phyloP scores from a whole-genome alignment of 2,113 vertebrate species.

The Rhinopomastus cyanomelas region DNA sequence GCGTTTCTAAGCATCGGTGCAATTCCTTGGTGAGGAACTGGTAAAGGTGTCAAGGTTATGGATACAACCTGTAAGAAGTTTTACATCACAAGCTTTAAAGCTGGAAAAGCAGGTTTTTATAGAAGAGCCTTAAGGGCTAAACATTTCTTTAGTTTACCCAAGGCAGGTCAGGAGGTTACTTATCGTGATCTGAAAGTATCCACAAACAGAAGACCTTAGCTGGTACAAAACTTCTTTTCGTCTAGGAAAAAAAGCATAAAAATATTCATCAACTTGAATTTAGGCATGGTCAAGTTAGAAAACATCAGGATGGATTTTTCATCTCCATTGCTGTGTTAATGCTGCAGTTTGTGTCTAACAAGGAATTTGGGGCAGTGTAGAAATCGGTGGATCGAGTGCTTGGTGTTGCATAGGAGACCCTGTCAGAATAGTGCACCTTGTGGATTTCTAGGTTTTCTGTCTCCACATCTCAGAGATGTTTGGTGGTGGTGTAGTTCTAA shows the following conservation, averaged over 20 bases:
- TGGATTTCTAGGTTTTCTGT: neutral
- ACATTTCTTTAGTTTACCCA: neutral
- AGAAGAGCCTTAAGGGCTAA: neutral
- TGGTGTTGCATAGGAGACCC: neutral
- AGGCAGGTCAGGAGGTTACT: neutral
- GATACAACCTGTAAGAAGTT: neutral
- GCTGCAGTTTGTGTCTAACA: neutral
- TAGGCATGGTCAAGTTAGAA: neutral
- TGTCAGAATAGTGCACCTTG: neutral
- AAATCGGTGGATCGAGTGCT: neutral
- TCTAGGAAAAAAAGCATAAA: neutral
- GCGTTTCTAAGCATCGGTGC: neutral
- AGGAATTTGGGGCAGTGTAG: neutral
- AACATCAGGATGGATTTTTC: neutral
- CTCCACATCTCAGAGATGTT: neutral
- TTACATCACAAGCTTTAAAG: neutral
- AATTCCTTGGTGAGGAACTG: neutral
- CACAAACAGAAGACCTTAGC: neutral
- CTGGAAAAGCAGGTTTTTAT: neutral
- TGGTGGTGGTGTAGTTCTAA: neutral
- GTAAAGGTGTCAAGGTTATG: neutral
- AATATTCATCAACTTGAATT: neutral
- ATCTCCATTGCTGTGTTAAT: neutral
- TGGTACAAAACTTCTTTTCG: neutral
- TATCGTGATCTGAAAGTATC: neutral